phyloP scores from a whole-genome alignment of 2,113 vertebrate species.

The Edolisoma coerulescens region DNA sequence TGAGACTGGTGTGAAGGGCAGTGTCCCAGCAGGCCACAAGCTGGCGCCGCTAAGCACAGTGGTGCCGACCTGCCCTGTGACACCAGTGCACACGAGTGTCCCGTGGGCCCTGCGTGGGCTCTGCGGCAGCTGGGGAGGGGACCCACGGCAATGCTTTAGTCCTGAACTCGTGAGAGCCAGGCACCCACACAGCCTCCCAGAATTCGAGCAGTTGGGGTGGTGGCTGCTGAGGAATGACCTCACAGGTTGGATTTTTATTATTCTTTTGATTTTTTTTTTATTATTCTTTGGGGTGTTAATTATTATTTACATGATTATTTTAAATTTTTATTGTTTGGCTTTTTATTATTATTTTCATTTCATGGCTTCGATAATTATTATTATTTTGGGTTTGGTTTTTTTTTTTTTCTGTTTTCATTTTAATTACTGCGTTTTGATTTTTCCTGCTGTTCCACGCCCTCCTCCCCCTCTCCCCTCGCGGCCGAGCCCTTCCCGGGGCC shows the following conservation, averaged over 20 bases:
- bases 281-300: background rate
- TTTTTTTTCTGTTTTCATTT: background rate
- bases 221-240: background rate
- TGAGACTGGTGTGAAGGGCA: background rate
- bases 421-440: too few species aligned
- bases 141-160: background rate
- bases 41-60: too few species aligned
- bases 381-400: background rate
- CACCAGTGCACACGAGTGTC: background rate
- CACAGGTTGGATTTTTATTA: background rate
- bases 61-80: background rate
- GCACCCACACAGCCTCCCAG: background rate
- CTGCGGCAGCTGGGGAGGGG: background rate
- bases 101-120: fast-evolving
- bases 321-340: fast-evolving
- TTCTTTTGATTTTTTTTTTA: background rate
- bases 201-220: background rate
- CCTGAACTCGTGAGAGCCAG: background rate
- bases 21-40: background rate
- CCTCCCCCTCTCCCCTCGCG: too few species aligned
- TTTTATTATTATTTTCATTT: background rate
- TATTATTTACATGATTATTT: background rate
- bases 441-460: background rate
- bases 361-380: background rate
- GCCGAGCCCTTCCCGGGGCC: background rate